Evolutionary conservation across 2,797 vertebrate species (phyloP), one percentile per base, ranked within the genome.

Genomic region (Orestias chungarensis): DNA sequence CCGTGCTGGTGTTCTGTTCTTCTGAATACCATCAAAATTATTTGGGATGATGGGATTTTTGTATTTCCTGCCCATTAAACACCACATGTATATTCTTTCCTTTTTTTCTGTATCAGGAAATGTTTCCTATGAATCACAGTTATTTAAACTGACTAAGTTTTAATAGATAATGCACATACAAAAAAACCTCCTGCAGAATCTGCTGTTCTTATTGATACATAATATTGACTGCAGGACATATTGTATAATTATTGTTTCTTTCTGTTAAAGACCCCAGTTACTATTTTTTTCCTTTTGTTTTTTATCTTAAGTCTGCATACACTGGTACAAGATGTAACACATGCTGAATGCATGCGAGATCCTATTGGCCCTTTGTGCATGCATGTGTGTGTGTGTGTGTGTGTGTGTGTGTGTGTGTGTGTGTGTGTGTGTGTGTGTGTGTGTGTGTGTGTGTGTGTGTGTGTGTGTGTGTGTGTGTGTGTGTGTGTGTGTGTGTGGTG

Each of bases 301-400:
- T 29, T 76, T 23, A 76, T 82, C 64, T 78, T 14, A 76, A 68
- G 74, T 76, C 3, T 31, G 31, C 68, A 64, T 54, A 76, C 64
- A 68, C 27, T n/a, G 15, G 31, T n/a, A 31, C 31, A 66, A 76
- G 35, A 64, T 66, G 70, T 42, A 64, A 64, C 54, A 43, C 14
- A 42, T 20, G n/a, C 18, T 64, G 57, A 46, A 42, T 50, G 47
- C 10, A 18, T 75, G 15, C 29, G 46, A 74, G 73, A 75, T 40
- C 62, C 35, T 55, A 27, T 50, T 66, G 44, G 18, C 70, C n/a
- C 54, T 66, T 29, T 61, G 52, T 75, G 42, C 8, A 29, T 10
- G 44, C 47, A 25, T 66, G 7, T 59, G 20, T 49, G 50, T 33
- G 14, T 68, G 65, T 66, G 66, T 42, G 70, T 76, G 68, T 66